phyloP scores from a whole-genome alignment of 2,888 invertebrate genomes.

The Lissonota sp. region DNA sequence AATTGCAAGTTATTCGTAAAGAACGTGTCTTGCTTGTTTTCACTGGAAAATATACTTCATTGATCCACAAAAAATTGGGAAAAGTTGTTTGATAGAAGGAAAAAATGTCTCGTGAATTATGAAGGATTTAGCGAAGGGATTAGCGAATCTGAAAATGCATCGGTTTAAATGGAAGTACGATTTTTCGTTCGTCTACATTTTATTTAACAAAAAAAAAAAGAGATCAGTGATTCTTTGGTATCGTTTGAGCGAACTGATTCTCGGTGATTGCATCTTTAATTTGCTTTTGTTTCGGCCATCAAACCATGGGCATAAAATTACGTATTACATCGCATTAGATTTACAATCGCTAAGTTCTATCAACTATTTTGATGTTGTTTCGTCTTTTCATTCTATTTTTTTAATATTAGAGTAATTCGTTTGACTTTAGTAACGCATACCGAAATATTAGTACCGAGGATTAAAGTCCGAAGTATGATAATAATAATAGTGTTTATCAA shows the following conservation, averaged over 20 bases:
- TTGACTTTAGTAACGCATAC: conserved; percentile 23
- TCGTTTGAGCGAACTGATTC: conserved; percentile 72
- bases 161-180: conserved; percentile 22
- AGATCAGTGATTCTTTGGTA: conserved; percentile 72
- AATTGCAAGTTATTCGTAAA: not conserved
- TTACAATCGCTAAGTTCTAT: conserved; percentile 45
- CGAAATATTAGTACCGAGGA: conserved; percentile 41
- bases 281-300: conserved; percentile 23
- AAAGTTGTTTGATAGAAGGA: not conserved
- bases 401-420: conserved; percentile 44
- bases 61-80: not conserved
- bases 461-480: conserved; percentile 17
- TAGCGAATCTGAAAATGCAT: conserved; percentile 44
- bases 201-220: conserved; percentile 57
- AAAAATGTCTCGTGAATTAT: not conserved
- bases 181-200: conserved; percentile 14
- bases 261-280: conserved; percentile 58
- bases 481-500: conserved; percentile 43
- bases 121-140: conserved; percentile 19
- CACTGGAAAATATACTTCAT: not conserved
- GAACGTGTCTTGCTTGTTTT: not conserved
- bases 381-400: not conserved
- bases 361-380: conserved; percentile 19
- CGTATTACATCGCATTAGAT: conserved; percentile 37
- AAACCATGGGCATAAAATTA: conserved; percentile 27